A percentile compares a stretch with the other conserved stretches of the same genome.
phyloP scores from a whole-genome alignment of 2,113 vertebrate species.

The Corythaeola cristata region DNA sequence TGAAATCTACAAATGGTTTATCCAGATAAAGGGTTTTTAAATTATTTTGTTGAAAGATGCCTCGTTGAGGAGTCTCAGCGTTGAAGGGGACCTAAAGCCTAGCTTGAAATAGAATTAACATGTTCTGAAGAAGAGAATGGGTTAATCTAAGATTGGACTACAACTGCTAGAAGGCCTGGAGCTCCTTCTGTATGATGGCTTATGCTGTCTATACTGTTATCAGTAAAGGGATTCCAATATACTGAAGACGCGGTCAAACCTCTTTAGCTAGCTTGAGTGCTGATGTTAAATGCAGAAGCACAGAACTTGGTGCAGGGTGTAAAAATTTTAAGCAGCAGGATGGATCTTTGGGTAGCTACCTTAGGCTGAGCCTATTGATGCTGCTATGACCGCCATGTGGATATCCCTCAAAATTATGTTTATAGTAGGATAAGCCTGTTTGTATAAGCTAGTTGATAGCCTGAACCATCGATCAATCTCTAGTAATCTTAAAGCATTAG shows the following conservation, averaged over 20 bases:
- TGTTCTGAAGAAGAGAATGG: neutral
- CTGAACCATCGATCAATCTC: neutral
- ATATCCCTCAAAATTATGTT: neutral
- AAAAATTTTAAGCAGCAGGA: neutral
- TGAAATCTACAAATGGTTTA: neutral
- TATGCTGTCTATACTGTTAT: neutral
- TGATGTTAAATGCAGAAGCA: neutral
- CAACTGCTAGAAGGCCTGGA: neutral
- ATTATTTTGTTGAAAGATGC: neutral
- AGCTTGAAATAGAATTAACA: neutral
- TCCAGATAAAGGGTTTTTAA: neutral
- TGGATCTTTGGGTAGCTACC: neutral
- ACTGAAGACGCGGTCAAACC: neutral
- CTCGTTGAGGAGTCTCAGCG: neutral
- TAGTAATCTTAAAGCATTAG: neutral
- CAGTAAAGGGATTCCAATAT: neutral
- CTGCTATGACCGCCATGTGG: neutral
- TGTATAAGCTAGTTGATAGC: neutral
- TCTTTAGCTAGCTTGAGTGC: neutral
- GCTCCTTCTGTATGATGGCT: neutral
- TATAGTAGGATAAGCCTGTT: neutral
- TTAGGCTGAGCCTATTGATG: neutral
- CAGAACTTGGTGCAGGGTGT: neutral
- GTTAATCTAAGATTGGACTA: neutral
- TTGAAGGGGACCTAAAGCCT: neutral